A percentile compares a stretch with the other conserved stretches of the same genome.
These are phyloP conservation scores for Agrochola litura DNA, from an alignment of 2,888 invertebrate genomes.

Conservation along the genomic window DNA sequence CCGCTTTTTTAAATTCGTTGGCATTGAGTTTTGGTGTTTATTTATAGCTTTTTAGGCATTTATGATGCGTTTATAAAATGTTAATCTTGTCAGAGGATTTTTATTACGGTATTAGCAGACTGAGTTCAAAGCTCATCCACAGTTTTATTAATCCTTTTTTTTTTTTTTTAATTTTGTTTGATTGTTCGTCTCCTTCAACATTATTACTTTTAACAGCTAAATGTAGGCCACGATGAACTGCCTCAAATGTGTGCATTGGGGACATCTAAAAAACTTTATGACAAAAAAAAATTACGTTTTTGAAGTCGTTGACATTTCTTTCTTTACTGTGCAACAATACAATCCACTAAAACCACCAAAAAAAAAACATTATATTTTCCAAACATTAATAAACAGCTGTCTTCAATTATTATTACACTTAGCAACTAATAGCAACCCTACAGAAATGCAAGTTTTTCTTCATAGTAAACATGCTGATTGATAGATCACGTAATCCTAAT, in stretches of 20 bases:
- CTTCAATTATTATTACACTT: neutral
- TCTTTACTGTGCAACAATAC: neutral
- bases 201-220: conserved; percentile 13
- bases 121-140: neutral
- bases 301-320: no score
- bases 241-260: neutral
- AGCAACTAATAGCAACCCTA: no score
- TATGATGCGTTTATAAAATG: conserved; percentile 8
- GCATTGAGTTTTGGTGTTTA: no score
- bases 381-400: neutral
- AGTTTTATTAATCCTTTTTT: neutral
- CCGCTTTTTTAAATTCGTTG: no score
- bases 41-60: neutral
- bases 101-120: neutral
- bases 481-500: conserved; percentile 59
- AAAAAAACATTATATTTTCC: neutral
- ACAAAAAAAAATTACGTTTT: no score
- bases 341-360: neutral
- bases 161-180: neutral
- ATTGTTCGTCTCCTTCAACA: neutral
- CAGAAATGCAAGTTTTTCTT: conserved; percentile 52
- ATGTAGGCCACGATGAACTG: neutral
- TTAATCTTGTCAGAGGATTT: neutral
- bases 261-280: neutral
- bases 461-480: conserved; percentile 54